Conservation (phyloP, 2,888 invertebrate genomes). For the Catocala fraxini region DNA sequence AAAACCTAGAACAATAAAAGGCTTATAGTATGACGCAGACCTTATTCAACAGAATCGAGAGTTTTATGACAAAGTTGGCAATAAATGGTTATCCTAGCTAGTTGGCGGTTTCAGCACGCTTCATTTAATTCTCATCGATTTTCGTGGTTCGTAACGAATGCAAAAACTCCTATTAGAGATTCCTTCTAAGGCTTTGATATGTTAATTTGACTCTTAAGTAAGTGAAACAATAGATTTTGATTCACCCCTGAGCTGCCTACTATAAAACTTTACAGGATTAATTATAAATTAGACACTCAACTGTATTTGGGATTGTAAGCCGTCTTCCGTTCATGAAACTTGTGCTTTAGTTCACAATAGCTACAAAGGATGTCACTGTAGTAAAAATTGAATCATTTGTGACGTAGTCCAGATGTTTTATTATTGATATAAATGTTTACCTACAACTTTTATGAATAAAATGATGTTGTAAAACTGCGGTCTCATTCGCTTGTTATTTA, state of each 20-base stretch:
- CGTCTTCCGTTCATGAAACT: conserved; percentile 47
- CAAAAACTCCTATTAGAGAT: conserved; percentile 80
- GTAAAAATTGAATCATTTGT: neutral
- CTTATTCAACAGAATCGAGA: conserved; percentile 12
- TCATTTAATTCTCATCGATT: conserved; percentile 76
- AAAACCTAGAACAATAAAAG: conserved; percentile 25
- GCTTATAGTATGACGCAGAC: conserved; percentile 12
- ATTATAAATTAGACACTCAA: conserved; percentile 53
- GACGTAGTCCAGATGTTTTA: too few species aligned
- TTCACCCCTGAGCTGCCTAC: conserved; percentile 47
- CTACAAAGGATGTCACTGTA: conserved; percentile 33
- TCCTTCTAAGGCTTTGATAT: conserved; percentile 75
- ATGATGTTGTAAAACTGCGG: too few species aligned
- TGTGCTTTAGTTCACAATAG: conserved; percentile 26
- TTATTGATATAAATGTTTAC: too few species aligned
- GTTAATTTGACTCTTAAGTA: conserved; percentile 70
- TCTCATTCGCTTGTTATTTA: too few species aligned
- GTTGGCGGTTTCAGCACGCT: conserved; percentile 51
- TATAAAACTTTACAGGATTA: conserved; percentile 54
- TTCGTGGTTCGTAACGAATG: conserved; percentile 78
- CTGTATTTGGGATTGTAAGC: conserved; percentile 37
- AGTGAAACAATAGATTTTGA: conserved; percentile 78
- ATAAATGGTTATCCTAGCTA: conserved; percentile 29
- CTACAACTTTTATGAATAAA: too few species aligned
- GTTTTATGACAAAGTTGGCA: conserved; percentile 21